phyloP scores from a whole-genome alignment of 2,797 vertebrate species.

The Catostomus latipinnis region DNA sequence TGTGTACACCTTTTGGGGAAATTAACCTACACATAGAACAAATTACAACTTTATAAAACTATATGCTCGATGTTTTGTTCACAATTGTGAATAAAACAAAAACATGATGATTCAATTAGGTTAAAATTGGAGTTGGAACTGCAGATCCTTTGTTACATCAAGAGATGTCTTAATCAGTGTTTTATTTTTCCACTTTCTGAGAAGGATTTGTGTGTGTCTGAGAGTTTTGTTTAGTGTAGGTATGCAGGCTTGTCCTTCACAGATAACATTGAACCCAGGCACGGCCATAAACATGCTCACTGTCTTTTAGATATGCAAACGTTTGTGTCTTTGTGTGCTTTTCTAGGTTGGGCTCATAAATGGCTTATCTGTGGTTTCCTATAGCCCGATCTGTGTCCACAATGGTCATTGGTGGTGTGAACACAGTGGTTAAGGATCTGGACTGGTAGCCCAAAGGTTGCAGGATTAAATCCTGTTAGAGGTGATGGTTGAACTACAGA shows the following conservation, averaged over 20 bases:
- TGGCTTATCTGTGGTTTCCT: neutral
- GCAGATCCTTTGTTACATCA: neutral
- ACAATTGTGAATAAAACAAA: neutral
- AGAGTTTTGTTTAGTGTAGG: neutral
- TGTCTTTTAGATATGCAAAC: conserved; percentile 16
- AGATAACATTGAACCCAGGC: conserved; percentile 2
- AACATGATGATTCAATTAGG: no score
- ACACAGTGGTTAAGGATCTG: neutral
- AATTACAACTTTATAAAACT: no score
- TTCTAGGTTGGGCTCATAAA: neutral
- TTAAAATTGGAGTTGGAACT: neutral
- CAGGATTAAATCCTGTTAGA: neutral
- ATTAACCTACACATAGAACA: no score
- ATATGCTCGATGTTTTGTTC: neutral
- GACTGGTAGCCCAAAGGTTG: neutral
- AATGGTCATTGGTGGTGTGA: neutral
- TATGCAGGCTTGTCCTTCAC: neutral
- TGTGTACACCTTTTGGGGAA: no score
- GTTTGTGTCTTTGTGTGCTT: conserved; percentile 7
- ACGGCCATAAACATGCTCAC: neutral
- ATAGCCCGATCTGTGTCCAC: neutral
- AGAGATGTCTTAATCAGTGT: neutral
- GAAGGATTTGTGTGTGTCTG: neutral
- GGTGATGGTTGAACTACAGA: neutral
- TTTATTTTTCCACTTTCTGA: neutral